These are phyloP conservation scores for Tragelaphus imberbis DNA, from an alignment of 2,113 vertebrate genomes.

Conservation along the genomic window DNA sequence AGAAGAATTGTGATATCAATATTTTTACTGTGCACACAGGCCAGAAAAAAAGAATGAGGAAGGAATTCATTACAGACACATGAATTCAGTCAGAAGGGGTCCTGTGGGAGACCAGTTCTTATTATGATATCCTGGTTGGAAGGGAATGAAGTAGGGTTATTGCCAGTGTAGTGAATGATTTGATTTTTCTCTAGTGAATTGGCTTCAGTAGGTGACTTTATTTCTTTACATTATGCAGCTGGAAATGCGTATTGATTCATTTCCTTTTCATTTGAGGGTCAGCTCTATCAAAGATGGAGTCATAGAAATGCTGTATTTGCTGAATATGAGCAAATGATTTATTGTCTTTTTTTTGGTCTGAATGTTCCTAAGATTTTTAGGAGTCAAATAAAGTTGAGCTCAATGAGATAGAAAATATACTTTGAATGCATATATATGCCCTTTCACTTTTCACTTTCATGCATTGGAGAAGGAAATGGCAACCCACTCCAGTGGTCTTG, in stretches of 20 bases:
- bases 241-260: neutral
- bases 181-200: slow-evolving; percentile 54
- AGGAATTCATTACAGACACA: neutral
- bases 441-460: too few relatives aligned
- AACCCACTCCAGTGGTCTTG: too few relatives aligned
- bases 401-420: neutral
- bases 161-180: slow-evolving; percentile 35
- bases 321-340: neutral
- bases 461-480: too few relatives aligned
- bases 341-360: neutral
- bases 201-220: slow-evolving; percentile 36
- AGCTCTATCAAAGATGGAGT: neutral
- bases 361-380: slow-evolving; percentile 37
- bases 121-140: slow-evolving; percentile 6
- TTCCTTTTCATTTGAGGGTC: slow-evolving; percentile 41
- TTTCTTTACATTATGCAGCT: slow-evolving; percentile 35
- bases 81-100: neutral
- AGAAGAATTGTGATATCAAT: slow-evolving; percentile 15
- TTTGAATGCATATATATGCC: neutral
- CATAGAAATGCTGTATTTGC: neutral
- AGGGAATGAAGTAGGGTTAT: slow-evolving; percentile 38
- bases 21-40: slow-evolving; percentile 17
- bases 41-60: neutral
- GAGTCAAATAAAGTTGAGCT: neutral
- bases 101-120: neutral